Conservation (phyloP, 1,140 invertebrate species). For the Orussus abietinus region DNA sequence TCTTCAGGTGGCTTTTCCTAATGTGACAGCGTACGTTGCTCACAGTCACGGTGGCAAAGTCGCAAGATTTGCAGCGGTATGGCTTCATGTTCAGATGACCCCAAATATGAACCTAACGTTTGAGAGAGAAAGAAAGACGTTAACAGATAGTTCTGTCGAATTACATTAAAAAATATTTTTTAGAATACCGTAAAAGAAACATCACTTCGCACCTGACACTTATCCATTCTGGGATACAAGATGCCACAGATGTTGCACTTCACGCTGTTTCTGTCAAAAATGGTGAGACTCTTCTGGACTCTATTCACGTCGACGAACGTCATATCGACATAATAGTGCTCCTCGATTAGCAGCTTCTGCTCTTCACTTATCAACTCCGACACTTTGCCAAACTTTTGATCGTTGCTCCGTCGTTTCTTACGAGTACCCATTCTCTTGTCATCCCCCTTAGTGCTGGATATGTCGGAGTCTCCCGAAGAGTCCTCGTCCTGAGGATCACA, state of each 20-base stretch:
- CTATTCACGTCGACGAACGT: constrained; percentile 21
- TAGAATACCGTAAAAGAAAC: constrained; percentile 2
- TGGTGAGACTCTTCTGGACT: constrained; percentile 23
- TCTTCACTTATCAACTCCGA: constrained; percentile 34
- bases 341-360: constrained; percentile 32
- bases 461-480: too few relatives aligned
- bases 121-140: background rate
- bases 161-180: background rate
- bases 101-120: constrained; percentile 39
- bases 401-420: constrained; percentile 1
- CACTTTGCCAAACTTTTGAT: constrained; percentile 24
- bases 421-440: constrained; percentile 1
- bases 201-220: constrained; percentile 28
- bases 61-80: constrained; percentile 47
- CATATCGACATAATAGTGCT: constrained; percentile 28
- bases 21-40: constrained; percentile 37
- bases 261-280: constrained; percentile 24
- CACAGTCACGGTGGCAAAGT: constrained; percentile 44
- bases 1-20: constrained; percentile 37
- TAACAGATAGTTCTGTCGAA: background rate
- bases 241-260: constrained; percentile 30
- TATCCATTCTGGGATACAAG: constrained; percentile 31
- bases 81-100: constrained; percentile 42
- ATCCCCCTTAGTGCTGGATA: background rate
- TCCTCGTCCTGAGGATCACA: too few relatives aligned